Evolutionary conservation across 2,113 vertebrate genomes (phyloP), one percentile per base, ranked within the genome.

Genomic region (Calonectris borealis): DNA sequence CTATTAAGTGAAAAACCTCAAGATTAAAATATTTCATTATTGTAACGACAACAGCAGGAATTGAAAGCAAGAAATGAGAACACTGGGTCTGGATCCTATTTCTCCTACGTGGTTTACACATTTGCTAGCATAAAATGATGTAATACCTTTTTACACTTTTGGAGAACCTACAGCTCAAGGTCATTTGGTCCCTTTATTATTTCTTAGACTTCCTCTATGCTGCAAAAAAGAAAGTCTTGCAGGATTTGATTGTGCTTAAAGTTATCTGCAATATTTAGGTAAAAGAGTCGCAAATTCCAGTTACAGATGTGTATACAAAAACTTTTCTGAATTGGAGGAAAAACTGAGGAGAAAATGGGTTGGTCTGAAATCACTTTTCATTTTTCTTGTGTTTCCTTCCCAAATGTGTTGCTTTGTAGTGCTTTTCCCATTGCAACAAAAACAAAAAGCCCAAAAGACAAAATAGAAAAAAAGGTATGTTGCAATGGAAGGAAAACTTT

Each of bases 21-120:
- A 95, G 92, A 94, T 94, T 96, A 94, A 97, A 96, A 95, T 96
- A 97, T 97, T 96, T 97, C 68, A 90, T 96, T 97, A 97, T 83
- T 91, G 69, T n/a, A 60, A 94, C 2, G 2, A 49, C 90, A 93
- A 91, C 77, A 82, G 21, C 46, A 64, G 64, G 58, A 65, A 57
- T 9, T 77, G 46, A 65, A 78, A 70, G 62, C 16, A 69, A 82
- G 65, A 34, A 34, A 73, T 36, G 61, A 40, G 64, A 95, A 20
- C 42, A 7, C 29, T 31, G 72, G 29, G 4, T 71, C 66, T 77
- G 38, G 52, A 57, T 86, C 54, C 49, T 85, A 3, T 51, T 93
- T 89, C 29, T 93, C 11, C 7, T 14, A 7, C 62, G n/a, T 13
- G 8, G 29, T 77, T 91, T 81, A 25, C 11, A 0, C 22, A 34